Evolutionary conservation across 1,140 invertebrate species (phyloP).

Genomic region (Drosophila pallidifrons): DNA sequence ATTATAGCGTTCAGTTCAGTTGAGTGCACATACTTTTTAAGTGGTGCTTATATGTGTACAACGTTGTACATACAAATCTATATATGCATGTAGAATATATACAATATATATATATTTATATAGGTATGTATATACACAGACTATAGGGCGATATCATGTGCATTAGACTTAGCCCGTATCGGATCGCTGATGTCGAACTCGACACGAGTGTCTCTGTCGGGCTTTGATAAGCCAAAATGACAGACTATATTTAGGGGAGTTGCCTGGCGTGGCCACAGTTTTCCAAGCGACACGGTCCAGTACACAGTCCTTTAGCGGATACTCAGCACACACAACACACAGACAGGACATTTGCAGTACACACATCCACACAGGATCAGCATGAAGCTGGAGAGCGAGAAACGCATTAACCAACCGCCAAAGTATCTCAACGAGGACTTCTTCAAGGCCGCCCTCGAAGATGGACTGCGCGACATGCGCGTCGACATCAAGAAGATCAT

Average conservation of each 20-base stretch:
- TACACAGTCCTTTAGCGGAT: conserved; percentile 15
- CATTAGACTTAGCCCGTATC: conserved; percentile 25
- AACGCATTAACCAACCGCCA: conserved; percentile 50
- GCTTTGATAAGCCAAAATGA: conserved; percentile 33
- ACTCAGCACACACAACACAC: not conserved
- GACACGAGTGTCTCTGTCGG: conserved; percentile 9
- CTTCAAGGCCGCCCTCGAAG: conserved; percentile 77
- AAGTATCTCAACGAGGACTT: conserved; percentile 79
- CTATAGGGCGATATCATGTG: conserved; percentile 22
- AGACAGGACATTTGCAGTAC: not conserved
- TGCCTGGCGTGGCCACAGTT: conserved; percentile 55
- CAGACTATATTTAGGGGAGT: conserved; percentile 68
- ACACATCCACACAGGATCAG: conserved; percentile 16
- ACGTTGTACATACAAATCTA: not conserved
- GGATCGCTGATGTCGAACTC: conserved; percentile 12
- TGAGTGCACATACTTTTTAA: conserved; percentile 1
- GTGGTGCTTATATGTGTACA: not conserved
- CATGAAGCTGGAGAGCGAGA: conserved; percentile 68
- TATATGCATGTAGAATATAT: not conserved
- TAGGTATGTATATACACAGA: not conserved
- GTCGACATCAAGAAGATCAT: conserved; percentile 80
- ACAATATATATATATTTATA: conserved; percentile 7
- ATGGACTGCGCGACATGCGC: conserved; percentile 72
- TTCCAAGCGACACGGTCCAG: conserved; percentile 42
- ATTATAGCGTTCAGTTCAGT: conserved; percentile 12